phyloP scores from a whole-genome alignment of 2,888 invertebrate species.

The Scaptodrosophila latifasciaeformis region DNA sequence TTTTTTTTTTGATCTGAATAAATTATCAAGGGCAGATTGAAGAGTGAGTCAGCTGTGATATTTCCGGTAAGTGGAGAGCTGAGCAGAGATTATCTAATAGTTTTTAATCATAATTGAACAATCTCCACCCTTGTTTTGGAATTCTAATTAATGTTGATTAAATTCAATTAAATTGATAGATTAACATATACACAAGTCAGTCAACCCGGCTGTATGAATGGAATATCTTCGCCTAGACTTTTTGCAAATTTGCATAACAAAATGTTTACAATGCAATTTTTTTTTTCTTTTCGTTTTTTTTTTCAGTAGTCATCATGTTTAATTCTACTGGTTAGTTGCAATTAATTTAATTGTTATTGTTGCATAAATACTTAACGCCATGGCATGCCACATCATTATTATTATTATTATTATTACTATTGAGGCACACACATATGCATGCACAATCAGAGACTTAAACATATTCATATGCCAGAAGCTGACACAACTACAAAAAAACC shows the following conservation, averaged over 20 bases:
- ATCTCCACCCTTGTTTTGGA: slow-evolving; percentile 13
- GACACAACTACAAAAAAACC: too few species aligned
- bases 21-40: background rate
- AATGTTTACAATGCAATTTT: background rate
- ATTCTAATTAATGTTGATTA: too few species aligned
- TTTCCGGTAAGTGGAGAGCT: slow-evolving; percentile 9
- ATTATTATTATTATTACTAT: too few species aligned
- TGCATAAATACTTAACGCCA: slow-evolving; percentile 60
- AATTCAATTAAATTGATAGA: too few species aligned
- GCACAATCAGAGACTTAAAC: slow-evolving; percentile 16
- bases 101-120: background rate
- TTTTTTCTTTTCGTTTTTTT: background rate
- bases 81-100: slow-evolving; percentile 18
- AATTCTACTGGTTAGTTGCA: slow-evolving; percentile 12
- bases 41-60: background rate
- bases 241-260: background rate
- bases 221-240: background rate
- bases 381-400: slow-evolving; percentile 63
- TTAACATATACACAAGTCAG: too few species aligned
- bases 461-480: slow-evolving; percentile 39
- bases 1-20: slow-evolving; percentile 14
- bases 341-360: slow-evolving; percentile 62
- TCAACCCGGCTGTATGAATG: slow-evolving; percentile 5
- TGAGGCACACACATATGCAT: slow-evolving; percentile 11
- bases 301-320: too few species aligned